Percentiles rank a stretch among this genome's conserved stretches.
These are phyloP conservation scores for Rhinatrema bivittatum DNA, from an alignment of 2,797 vertebrate genomes.

Conservation along the genomic window DNA sequence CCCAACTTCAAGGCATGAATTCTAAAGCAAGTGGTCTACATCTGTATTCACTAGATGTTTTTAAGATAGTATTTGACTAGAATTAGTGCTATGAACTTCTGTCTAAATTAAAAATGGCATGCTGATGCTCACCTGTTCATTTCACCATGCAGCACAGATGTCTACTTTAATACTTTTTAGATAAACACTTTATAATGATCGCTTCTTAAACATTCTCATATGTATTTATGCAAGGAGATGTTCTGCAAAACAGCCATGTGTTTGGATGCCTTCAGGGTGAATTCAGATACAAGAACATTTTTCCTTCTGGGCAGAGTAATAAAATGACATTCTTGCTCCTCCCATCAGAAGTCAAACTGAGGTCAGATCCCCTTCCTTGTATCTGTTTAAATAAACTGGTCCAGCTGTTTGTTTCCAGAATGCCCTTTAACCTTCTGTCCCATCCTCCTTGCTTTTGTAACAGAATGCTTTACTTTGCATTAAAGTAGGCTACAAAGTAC, in stretches of 20 bases:
- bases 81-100: background rate
- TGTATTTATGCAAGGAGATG: slow-evolving; percentile 30
- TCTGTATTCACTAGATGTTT: background rate
- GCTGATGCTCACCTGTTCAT: slow-evolving; percentile 11
- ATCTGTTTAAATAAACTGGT: slow-evolving; percentile 88
- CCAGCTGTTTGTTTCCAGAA: slow-evolving; percentile 85
- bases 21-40: background rate
- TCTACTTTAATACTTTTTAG: slow-evolving; percentile 18
- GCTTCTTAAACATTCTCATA: slow-evolving; percentile 2
- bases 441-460: slow-evolving; percentile 59
- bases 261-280: slow-evolving; percentile 53
- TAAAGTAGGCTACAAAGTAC: slow-evolving; percentile 40
- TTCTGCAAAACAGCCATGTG: slow-evolving; percentile 36
- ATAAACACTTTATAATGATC: slow-evolving; percentile 21
- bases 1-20: background rate
- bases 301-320: slow-evolving; percentile 71
- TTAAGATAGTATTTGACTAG: background rate
- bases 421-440: slow-evolving; percentile 75
- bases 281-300: slow-evolving; percentile 61
- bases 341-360: slow-evolving; percentile 72
- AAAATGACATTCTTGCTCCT: slow-evolving; percentile 74
- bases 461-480: slow-evolving; percentile 53
- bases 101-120: slow-evolving; percentile 3
- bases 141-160: background rate
- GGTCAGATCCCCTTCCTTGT: slow-evolving; percentile 73